A percentile compares a stretch with the other conserved stretches of the same genome.
Conservation (phyloP, 1,140 invertebrate species). For the Wiebesia pumilae region DNA sequence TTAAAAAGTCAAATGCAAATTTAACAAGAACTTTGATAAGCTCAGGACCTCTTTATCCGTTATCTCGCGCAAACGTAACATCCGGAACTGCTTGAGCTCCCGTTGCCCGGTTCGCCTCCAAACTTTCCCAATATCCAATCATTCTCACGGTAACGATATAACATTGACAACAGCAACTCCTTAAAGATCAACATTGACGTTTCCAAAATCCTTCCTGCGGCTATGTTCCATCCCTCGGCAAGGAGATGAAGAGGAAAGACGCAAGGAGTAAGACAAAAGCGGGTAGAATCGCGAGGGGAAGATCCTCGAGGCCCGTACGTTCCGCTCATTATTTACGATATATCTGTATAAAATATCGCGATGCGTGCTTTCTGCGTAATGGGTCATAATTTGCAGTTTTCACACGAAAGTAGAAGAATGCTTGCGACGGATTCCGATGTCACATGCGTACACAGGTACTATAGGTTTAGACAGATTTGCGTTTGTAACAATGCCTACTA, state of each 20-base stretch:
- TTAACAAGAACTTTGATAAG: not conserved
- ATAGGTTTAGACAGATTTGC: too few species aligned
- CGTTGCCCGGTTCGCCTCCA: not conserved
- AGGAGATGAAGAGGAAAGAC: not conserved
- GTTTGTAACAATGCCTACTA: too few species aligned
- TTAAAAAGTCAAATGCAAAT: constrained; percentile 17
- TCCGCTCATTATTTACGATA: not conserved
- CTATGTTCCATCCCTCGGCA: not conserved
- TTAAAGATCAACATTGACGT: not conserved
- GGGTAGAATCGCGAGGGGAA: not conserved
- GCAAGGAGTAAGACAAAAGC: not conserved
- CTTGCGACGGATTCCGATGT: not conserved
- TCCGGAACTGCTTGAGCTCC: not conserved
- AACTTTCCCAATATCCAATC: constrained; percentile 17
- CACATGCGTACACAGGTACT: too few species aligned
- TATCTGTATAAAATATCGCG: not conserved
- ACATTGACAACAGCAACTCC: too few species aligned
- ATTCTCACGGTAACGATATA: too few species aligned
- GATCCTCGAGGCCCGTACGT: not conserved
- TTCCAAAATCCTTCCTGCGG: not conserved
- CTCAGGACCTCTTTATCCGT: not conserved
- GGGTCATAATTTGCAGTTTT: too few species aligned
- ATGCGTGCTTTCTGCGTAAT: not conserved
- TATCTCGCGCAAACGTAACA: not conserved
- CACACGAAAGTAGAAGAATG: not conserved